Evolutionary conservation across 2,113 vertebrate species (phyloP).

Genomic region (Rhinopomastus cyanomelas): DNA sequence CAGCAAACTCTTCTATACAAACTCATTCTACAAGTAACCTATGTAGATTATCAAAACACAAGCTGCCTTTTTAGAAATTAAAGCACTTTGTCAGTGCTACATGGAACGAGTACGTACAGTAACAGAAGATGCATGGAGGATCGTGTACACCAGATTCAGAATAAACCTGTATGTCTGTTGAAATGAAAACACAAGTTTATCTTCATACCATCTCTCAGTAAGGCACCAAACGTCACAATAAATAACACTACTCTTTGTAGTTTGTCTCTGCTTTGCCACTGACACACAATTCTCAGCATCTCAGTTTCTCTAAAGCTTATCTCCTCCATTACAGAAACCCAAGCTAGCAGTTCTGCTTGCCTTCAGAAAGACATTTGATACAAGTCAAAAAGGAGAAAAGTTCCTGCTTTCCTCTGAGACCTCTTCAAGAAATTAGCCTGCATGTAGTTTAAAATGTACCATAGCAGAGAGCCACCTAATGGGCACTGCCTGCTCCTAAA

Average conservation of each 20-base stretch:
- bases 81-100: not conserved
- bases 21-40: not conserved
- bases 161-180: not conserved
- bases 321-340: conserved; percentile 11
- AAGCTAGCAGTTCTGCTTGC: not conserved
- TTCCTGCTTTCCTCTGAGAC: not conserved
- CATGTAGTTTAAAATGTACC: not conserved
- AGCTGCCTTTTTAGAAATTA: not conserved
- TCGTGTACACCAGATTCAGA: not conserved
- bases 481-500: not conserved
- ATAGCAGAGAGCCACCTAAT: not conserved
- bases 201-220: not conserved
- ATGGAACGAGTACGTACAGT: not conserved
- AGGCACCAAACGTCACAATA: not conserved
- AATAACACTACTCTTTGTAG: not conserved
- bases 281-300: not conserved
- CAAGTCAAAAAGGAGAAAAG: not conserved
- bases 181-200: not conserved
- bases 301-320: not conserved
- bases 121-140: not conserved
- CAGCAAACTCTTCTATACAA: not conserved
- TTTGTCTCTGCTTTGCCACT: not conserved
- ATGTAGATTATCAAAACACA: not conserved
- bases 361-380: not conserved
- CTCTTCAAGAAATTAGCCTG: not conserved